Conservation (phyloP, 2,888 invertebrate genomes). For the Lasioglossum marginatum region DNA sequence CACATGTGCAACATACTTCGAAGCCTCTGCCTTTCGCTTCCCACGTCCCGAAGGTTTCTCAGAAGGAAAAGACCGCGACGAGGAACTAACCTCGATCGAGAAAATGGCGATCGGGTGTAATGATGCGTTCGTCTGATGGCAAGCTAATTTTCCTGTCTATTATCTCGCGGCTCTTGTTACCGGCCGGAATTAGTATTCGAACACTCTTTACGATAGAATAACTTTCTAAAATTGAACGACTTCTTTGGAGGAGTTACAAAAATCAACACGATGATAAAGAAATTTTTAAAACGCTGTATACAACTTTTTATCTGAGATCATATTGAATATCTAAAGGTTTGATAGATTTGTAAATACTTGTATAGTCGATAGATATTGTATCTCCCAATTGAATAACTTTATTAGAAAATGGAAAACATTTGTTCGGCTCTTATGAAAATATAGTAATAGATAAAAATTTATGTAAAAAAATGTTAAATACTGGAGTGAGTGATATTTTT, state of each 20-base stretch:
- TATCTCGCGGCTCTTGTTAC: not conserved
- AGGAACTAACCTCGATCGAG: conserved; percentile 39
- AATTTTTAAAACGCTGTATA: too few relatives aligned
- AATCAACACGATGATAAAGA: too few relatives aligned
- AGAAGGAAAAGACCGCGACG: conserved; percentile 67
- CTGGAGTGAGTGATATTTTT: too few relatives aligned
- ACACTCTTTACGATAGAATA: not conserved
- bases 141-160: not conserved
- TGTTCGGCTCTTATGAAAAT: too few relatives aligned
- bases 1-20: conserved; percentile 74
- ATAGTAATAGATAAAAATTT: too few relatives aligned
- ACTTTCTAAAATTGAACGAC: not conserved
- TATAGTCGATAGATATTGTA: too few relatives aligned
- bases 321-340: too few relatives aligned
- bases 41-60: conserved; percentile 79
- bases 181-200: not conserved
- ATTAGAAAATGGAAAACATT: too few relatives aligned
- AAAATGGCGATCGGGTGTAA: conserved; percentile 36
- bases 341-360: too few relatives aligned
- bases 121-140: conserved; percentile 33
- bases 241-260: not conserved
- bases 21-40: conserved; percentile 74
- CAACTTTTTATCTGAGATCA: too few relatives aligned
- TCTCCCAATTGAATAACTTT: too few relatives aligned
- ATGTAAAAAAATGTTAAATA: too few relatives aligned